Evolutionary conservation across 2,113 vertebrate genomes (phyloP), one percentile per base, ranked within the genome.

Genomic region (Tachuris rubrigastra): DNA sequence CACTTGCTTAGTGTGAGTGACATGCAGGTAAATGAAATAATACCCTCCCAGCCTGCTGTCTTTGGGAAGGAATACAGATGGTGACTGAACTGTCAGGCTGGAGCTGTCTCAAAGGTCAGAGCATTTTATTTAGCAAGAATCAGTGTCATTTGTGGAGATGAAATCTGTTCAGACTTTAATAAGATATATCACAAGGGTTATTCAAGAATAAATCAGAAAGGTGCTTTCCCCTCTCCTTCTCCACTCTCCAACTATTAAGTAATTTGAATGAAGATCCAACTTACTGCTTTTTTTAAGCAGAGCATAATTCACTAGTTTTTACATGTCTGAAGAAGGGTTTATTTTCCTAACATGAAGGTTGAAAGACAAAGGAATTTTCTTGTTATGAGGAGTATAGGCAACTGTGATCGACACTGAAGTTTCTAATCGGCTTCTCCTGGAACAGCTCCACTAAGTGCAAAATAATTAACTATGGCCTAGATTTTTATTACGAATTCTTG

Each of bases 81-180:
- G 96, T 96, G 87, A 83, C 92, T 74, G 60, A 93, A 93, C 93
- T 96, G 95, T 87, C 90, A 97, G 79, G 49, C 83, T 82, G 78
- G 84, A 90, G 87, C 80, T 96, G 81, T 85, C 93, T 91, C 73
- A 93, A 93, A 97, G 97, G 97, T 97, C 97, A 94, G 85, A 91
- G 66, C 50, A 59, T 95, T 97, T 96, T 95, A 97, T 97, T 96
- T 97, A 96, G 94, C 82, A 76, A 96, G 93, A 93, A 96, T 97
- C 91, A 74, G 76, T 95, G 92, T 96, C 97, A 94, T 95, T 96
- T 92, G 82, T 85, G 86, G 85, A 96, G 95, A 96, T 96, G 90
- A 96, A 96, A 97, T 97, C 97, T 96, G 62, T 83, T 92, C 90
- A 81, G 86, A 63, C 72, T 84, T 95, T 92, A 96, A 94, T 94